Base-by-base conservation (phyloP, 2,888 invertebrate genomes). In the Drosophila quinaria region DNA sequence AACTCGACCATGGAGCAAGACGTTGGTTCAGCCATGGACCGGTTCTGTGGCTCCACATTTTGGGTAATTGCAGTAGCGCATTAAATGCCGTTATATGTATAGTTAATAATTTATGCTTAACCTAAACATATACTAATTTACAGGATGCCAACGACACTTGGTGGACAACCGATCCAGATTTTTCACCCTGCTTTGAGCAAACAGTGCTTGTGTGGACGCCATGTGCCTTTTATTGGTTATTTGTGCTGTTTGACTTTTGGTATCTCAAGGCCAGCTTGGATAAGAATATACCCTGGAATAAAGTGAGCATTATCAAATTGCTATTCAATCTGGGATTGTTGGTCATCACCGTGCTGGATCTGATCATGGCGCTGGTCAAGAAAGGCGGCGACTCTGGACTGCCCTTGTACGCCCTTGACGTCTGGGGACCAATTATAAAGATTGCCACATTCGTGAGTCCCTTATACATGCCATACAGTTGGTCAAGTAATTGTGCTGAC, bases 171-270 rank as follows among this genome's bases (percentile, higher is more conserved):
- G 94, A 95, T 92, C 99, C 98, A 39, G 96, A 97, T 91, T 94
- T 99, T 80, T 97, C 98, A 73, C 94, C 94, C 91, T 99, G 99
- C 93, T 98, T 99, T 93, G 96, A 98, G 93, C 96, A 96, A 92
- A 98, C 98, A 0, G 95, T 97, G 1, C 93, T 99, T 31, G 94
- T 97, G 54, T 99, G 98, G 98, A 93, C 95, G 37, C 98, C 99
- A 0, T 97, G 97, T 92, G 94, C 94, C 55, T 97, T 97, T 92
- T 93, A 98, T 15, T 98, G 97, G 97, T 80, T 95, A 1, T 95
- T 96, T 83, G 94, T 96, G 5, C 93, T 95, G 39, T 93, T 97
- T 76, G 97, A 97, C 89, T 93, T 95, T 70, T 96, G 94, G 91
- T 97, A 97, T 90, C 94, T 97, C 79, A 91, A 95, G 77, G 94